Evolutionary conservation across 2,113 vertebrate species (phyloP).

Genomic region (Clinocottus analis): DNA sequence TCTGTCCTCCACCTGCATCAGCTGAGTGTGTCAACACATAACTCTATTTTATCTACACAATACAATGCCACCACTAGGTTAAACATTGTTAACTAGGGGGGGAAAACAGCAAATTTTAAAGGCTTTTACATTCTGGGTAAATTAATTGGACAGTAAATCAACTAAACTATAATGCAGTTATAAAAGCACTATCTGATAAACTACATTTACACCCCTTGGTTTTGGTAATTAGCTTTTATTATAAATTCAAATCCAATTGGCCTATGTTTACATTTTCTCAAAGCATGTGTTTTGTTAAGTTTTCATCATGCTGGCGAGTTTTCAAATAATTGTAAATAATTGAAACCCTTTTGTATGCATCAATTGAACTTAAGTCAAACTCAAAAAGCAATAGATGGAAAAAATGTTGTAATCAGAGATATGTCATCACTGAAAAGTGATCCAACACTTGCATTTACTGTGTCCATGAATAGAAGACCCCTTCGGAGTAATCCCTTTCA

Average conservation of each 20-base stretch:
- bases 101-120: background rate
- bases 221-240: background rate
- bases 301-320: background rate
- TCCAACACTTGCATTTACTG: conserved; percentile 67
- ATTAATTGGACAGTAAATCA: background rate
- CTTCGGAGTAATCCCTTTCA: conserved; percentile 65
- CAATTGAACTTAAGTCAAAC: background rate
- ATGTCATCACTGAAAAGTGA: conserved; percentile 68
- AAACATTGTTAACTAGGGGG: background rate
- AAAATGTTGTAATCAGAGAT: conserved; percentile 43
- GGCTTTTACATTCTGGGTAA: background rate
- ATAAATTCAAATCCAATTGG: background rate
- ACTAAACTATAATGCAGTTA: background rate
- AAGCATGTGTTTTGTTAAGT: background rate
- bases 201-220: background rate
- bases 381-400: conserved; percentile 27
- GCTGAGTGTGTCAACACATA: background rate
- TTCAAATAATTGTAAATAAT: background rate
- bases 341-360: background rate
- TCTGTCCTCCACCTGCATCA: conserved; percentile 56
- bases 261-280: background rate
- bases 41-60: background rate
- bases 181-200: background rate
- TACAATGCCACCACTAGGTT: background rate
- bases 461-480: conserved; percentile 71